These are phyloP conservation scores for Canis aureus DNA, from an alignment of 2,113 vertebrate species.

Conservation along the genomic window DNA sequence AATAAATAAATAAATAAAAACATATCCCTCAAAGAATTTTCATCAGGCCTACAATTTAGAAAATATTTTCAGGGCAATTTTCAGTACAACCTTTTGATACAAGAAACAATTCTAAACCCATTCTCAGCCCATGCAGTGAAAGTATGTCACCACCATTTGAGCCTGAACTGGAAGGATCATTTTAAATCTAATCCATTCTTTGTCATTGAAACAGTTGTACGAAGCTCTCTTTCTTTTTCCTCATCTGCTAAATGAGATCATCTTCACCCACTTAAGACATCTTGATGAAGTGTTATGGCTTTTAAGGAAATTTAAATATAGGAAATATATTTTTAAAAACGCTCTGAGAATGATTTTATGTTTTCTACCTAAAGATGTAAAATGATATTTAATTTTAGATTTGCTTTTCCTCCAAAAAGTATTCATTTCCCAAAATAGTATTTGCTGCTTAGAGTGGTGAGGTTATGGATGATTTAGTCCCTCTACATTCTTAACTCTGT, in stretches of 20 bases:
- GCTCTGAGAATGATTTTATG: slow-evolving; percentile 55
- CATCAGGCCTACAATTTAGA: slow-evolving; percentile 57
- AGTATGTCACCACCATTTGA: slow-evolving; percentile 37
- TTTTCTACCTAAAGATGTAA: slow-evolving; percentile 69
- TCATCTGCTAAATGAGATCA: slow-evolving; percentile 71
- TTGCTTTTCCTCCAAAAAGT: slow-evolving; percentile 36
- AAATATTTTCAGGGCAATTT: slow-evolving; percentile 76
- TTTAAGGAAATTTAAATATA: slow-evolving; percentile 77
- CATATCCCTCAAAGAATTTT: slow-evolving; percentile 65
- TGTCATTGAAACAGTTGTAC: slow-evolving; percentile 52
- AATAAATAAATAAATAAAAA: neutral
- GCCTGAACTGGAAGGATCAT: slow-evolving; percentile 12
- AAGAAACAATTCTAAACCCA: slow-evolving; percentile 52
- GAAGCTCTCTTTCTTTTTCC: slow-evolving; percentile 47
- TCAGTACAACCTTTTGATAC: slow-evolving; percentile 62
- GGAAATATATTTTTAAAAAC: slow-evolving; percentile 70
- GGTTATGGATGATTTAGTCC: slow-evolving; percentile 27
- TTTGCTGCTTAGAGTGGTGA: slow-evolving; percentile 2
- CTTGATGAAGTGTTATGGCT: slow-evolving; percentile 65
- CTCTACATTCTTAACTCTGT: neutral
- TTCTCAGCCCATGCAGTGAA: neutral
- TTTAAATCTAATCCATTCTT: slow-evolving; percentile 59
- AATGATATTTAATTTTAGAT: slow-evolving; percentile 64
- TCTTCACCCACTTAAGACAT: slow-evolving; percentile 72
- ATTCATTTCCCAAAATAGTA: slow-evolving; percentile 62